A percentile compares a stretch with the other conserved stretches of the same genome.
phyloP scores from a whole-genome alignment of 2,113 vertebrate species.

The Aldabrachelys gigantea region DNA sequence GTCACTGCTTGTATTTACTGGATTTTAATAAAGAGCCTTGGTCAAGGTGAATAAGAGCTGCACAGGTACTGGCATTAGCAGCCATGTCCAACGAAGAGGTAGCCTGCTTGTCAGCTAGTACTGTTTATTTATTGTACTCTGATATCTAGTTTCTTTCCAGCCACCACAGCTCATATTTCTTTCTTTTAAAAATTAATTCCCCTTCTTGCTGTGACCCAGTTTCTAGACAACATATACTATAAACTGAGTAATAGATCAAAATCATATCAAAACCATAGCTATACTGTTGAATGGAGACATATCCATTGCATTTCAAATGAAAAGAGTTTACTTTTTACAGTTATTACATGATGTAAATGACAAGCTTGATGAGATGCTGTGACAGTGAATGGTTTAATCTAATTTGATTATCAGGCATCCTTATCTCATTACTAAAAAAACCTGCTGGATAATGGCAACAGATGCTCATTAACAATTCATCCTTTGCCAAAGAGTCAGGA shows the following conservation, averaged over 20 bases:
- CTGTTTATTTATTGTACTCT: neutral
- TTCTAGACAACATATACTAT: conserved; percentile 27
- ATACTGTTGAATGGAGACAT: neutral
- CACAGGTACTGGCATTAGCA: conserved; percentile 39
- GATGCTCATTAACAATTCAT: neutral
- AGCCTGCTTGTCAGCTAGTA: conserved; percentile 8
- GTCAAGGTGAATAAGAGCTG: neutral
- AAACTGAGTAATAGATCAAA: neutral
- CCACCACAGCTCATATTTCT: conserved; percentile 19
- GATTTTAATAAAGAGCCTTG: conserved; percentile 17
- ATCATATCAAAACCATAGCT: conserved; percentile 9
- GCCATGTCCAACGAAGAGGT: conserved; percentile 11
- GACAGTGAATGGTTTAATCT: neutral
- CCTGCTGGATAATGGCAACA: neutral
- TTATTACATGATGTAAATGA: neutral
- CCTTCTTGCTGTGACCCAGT: conserved; percentile 56
- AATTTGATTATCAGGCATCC: neutral
- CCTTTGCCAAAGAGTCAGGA: neutral
- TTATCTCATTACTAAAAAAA: neutral
- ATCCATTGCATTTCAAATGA: neutral
- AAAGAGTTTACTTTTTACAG: neutral
- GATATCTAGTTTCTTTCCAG: neutral
- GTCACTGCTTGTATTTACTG: neutral
- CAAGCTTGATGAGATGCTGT: neutral
- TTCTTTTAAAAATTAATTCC: conserved; percentile 11